Base-by-base conservation (phyloP, 2,113 vertebrate species). In the Prochilodus magdalenae region DNA sequence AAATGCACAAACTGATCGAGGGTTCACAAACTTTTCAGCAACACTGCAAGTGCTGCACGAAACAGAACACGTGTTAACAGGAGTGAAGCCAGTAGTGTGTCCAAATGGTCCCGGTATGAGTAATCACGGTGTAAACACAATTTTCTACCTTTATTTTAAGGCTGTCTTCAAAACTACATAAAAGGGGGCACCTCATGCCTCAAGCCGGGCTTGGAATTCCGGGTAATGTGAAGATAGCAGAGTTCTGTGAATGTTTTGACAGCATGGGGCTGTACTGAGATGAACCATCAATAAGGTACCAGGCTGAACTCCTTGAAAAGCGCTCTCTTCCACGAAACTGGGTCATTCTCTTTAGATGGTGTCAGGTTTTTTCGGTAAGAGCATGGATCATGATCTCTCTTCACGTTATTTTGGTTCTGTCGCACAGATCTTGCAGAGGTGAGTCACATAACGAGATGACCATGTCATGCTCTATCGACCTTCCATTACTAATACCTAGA, bases 201-300 rank as follows among this genome's bases (percentile, higher is more conserved):
- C 10, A 24, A 70, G 10, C 66, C 14, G 66, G 10, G 65, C 18
- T 22, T 24, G 22, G 66, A 44, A 14, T 44, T 70, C 33, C 66
- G 44, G 66, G 66, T 70, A 70, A 44, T 70, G 20, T 44, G 33
- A 60, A 49, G 67, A 72, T 24, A 72, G 67, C 53, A 10, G 77
- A 71, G 51, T 72, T 27, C 12, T 47, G 3, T 44, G 69, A 72
- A 80, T 69, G 77, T 72, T 71, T 60, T 22, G 77, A 80, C 67
- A 72, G 55, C 36, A 10, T 27, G 77, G 30, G 71, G 36, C 33
- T 29, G 66, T 27, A 59, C 30, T 47, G 66, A 79, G 63, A 40
- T 11, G 40, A 62, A 62, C 67, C 69, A 62, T 72, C 55, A 80
- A 60, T 72, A 62, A 72, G 24, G 47, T 47, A 53, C 27, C 62